These are phyloP conservation scores for Stenichneumon culpator DNA, from an alignment of 2,888 invertebrate species.

Conservation along the genomic window DNA sequence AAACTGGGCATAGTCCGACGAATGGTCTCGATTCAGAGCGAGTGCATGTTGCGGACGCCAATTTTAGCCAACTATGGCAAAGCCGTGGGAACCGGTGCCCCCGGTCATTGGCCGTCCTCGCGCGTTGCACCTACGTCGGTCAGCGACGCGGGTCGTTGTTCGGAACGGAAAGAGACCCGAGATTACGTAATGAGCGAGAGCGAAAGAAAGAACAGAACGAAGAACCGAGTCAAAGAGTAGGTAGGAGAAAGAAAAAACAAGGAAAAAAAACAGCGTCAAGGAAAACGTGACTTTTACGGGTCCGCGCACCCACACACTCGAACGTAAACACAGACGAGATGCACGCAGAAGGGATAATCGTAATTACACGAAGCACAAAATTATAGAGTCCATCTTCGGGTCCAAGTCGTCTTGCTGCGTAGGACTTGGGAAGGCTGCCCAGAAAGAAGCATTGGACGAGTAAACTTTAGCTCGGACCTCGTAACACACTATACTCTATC, in stretches of 20 bases:
- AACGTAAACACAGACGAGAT: slow-evolving; percentile 31
- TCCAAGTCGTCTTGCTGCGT: slow-evolving; percentile 54
- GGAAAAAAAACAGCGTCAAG: slow-evolving; percentile 24
- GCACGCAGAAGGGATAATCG: slow-evolving; percentile 68
- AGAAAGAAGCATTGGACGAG: not conserved
- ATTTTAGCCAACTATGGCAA: slow-evolving; percentile 58
- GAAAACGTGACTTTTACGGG: slow-evolving; percentile 61
- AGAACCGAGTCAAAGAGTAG: slow-evolving; percentile 24
- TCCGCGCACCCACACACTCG: slow-evolving; percentile 45
- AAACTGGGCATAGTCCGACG: slow-evolving; percentile 34
- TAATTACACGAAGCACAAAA: slow-evolving; percentile 72
- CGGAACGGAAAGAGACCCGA: slow-evolving; percentile 15
- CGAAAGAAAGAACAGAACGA: slow-evolving; percentile 35
- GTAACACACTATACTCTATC: not conserved
- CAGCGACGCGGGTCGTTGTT: slow-evolving; percentile 30
- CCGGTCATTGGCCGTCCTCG: slow-evolving; percentile 61
- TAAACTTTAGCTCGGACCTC: slow-evolving; percentile 16
- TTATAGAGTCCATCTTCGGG: slow-evolving; percentile 69
- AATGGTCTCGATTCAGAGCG: slow-evolving; percentile 54
- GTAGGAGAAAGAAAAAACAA: not conserved
- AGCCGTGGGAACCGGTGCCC: slow-evolving; percentile 63
- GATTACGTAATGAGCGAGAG: slow-evolving; percentile 36
- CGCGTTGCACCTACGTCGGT: slow-evolving; percentile 21
- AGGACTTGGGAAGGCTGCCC: slow-evolving; percentile 23
- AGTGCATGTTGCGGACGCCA: slow-evolving; percentile 29